Evolutionary conservation across 2,113 vertebrate species (phyloP).

Genomic region (Pelvicachromis taeniatus): DNA sequence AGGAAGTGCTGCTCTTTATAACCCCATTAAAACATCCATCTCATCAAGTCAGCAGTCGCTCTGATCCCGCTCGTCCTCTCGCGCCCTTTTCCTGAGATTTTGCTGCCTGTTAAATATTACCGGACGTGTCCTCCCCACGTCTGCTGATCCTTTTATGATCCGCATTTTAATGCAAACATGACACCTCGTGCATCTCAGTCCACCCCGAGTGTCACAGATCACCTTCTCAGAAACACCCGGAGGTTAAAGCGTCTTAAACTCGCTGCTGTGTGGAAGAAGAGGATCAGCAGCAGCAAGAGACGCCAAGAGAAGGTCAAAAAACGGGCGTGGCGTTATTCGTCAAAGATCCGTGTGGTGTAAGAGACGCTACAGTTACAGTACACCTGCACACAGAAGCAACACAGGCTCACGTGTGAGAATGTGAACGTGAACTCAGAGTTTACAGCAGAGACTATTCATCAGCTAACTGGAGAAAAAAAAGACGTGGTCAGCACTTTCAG

Average conservation of each 20-base stretch:
- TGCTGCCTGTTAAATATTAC: neutral
- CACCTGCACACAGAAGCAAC: neutral
- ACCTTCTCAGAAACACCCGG: neutral
- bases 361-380: neutral
- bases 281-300: neutral
- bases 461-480: neutral
- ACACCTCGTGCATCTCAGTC: neutral
- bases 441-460: too few relatives aligned
- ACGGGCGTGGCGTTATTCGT: neutral
- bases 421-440: neutral
- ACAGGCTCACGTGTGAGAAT: neutral
- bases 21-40: neutral
- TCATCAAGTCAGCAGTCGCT: constrained; percentile 28
- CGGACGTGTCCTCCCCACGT: neutral
- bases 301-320: neutral
- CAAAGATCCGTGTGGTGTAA: neutral
- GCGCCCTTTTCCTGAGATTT: constrained; percentile 23
- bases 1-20: neutral
- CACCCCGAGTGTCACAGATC: neutral
- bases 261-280: neutral
- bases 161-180: neutral
- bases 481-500: neutral
- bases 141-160: neutral
- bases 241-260: neutral
- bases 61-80: constrained; percentile 34